Base-by-base conservation (phyloP, 2,888 invertebrate species). In the Meganola albula region DNA sequence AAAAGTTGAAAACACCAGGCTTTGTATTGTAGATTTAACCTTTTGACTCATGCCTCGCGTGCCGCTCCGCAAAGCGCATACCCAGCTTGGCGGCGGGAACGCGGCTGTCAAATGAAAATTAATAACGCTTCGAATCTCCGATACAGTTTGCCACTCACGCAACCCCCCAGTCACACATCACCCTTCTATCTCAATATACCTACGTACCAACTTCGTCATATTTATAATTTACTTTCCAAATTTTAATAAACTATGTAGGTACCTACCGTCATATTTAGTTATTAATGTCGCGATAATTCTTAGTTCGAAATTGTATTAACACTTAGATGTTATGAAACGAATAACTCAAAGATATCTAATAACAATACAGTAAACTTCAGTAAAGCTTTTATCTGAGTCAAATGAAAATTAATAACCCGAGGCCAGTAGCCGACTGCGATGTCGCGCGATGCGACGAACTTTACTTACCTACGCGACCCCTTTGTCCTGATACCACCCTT, bases 341-440 rank as follows among this genome's bases (percentile, higher is more conserved):
- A 55, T 56, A 46, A 53, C 35, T 41, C 27, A 31, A 48, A 53
- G 53, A 53, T 43, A 35, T 54, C 39, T 57, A 48, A 49, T 54
- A 49, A 44, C 53, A 53, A n/a, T n/a, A n/a, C n/a, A n/a, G n/a
- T n/a, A n/a, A n/a, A n/a, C n/a, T 51, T 52, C 53, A 53, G 50
- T 48, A 39, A 54, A 46, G 52, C 62, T 60, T 64, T 63, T 65
- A 64, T 65, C 57, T 48, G 54, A 61, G 63, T 66, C 63, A 66
- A 74, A 74, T 74, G 69, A 73, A 74, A 75, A 77, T 74, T 72
- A 75, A 75, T 76, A 74, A 67, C 66, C 57, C 44, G 44, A 39
- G 47, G 50, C 44, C 43, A 60, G 57, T 55, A 52, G 53, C 52
- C 58, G 48, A 45, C 40, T 49, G 46, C 54, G 45, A 14, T 24